Conservation (phyloP, 2,113 vertebrate species). For the Paracanthobrama guichenoti region DNA sequence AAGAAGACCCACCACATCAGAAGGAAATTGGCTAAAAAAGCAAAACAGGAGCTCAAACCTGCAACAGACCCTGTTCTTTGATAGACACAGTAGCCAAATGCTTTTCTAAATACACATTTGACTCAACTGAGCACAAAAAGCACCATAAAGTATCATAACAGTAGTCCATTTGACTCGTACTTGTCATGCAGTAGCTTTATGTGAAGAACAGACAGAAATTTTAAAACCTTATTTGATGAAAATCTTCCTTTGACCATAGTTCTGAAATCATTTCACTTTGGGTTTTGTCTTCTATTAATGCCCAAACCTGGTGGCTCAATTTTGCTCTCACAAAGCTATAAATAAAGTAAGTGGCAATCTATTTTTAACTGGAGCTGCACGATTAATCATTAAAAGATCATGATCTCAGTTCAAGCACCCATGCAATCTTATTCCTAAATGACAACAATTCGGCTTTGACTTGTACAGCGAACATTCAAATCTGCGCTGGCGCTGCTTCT, state of each 20-base stretch:
- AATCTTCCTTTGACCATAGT: not conserved
- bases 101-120: not conserved
- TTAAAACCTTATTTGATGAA: not conserved
- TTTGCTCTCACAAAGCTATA: not conserved
- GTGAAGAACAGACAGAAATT: not conserved
- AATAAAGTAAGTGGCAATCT: not conserved
- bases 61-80: not conserved
- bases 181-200: not conserved
- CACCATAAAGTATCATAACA: not conserved
- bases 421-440: no score
- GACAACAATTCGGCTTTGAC: no score
- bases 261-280: not conserved
- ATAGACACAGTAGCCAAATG: not conserved
- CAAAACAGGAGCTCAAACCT: not conserved
- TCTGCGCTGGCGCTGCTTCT: no score
- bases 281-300: not conserved
- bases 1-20: not conserved
- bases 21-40: not conserved
- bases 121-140: not conserved
- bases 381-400: no score
- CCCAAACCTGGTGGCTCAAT: not conserved
- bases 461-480: no score
- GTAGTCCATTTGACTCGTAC: not conserved
- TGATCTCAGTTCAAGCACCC: no score
- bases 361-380: no score